A percentile compares a stretch with the other conserved stretches of the same genome.
These are phyloP conservation scores for Plodia interpunctella DNA, from an alignment of 1,140 invertebrate species.

Conservation along the genomic window DNA sequence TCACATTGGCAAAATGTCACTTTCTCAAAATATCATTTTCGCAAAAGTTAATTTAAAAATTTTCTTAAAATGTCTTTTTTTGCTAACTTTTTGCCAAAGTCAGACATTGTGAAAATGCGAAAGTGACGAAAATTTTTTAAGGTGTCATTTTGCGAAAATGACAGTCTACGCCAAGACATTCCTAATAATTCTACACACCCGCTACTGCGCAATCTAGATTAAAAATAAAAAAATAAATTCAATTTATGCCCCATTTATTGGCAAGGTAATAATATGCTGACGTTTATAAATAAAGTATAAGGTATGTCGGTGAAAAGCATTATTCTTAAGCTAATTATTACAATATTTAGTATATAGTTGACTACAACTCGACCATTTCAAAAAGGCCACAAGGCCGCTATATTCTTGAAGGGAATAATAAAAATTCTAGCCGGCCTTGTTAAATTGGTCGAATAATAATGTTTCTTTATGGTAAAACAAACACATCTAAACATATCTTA, in stretches of 20 bases:
- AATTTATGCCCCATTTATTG: conserved; percentile 37
- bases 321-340: conserved; percentile 56
- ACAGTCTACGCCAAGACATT: no score
- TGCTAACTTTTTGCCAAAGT: no score
- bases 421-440: conserved; percentile 20
- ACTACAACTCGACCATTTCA: conserved; percentile 53
- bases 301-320: conserved; percentile 51
- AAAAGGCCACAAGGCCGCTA: conserved; percentile 23
- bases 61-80: no score
- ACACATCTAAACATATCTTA: conserved; percentile 62
- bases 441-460: conserved; percentile 37
- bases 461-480: conserved; percentile 47
- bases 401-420: conserved; percentile 3
- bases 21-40: no score
- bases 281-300: conserved; percentile 38
- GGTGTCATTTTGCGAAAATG: no score
- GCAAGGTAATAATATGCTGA: conserved; percentile 28
- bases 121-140: no score
- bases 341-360: conserved; percentile 56
- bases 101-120: no score
- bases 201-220: conserved; percentile 9
- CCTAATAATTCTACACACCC: no score
- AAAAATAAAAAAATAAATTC: conserved; percentile 28
- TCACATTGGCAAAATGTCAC: no score
- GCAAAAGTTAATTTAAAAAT: no score